Evolutionary conservation across 1,140 invertebrate species (phyloP), one percentile per base, ranked within the genome.

Genomic region (Dermatophagoides farinae): DNA sequence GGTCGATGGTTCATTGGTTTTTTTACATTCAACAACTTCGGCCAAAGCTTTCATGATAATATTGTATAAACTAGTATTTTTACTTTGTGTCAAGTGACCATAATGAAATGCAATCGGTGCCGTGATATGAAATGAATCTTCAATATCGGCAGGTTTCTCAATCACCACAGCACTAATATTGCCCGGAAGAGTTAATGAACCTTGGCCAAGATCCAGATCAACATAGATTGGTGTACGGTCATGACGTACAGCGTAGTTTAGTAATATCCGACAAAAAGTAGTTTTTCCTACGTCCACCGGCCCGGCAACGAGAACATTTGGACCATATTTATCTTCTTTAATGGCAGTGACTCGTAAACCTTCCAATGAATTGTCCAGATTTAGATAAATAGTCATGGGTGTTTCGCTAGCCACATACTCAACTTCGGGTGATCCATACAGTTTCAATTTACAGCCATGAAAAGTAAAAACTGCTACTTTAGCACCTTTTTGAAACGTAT

Each of bases 401-500:
- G 91, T 96, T 72, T 96, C 91, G 73, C 89, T 92, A 0, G 90
- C 85, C 0, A 92, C 80, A 71, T 96, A 96, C 66, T 84, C 86
- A 1, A 91, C 86, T 74, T 95, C 89, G 20, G 87, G 86, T 70
- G 84, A 84, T 1, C 90, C 91, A 16, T n/a, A 11, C 12, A 62
- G 74, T 37, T 67, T 75, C 14, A 92, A 70, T 0, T 79, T 81
- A 70, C 90, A 96, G 1, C 90, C 90, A 70, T 97, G 88, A 80
- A 86, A 98, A 10, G 93, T 93, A 68, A 87, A 98, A 1, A 97
- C 82, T 0, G 93, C 93, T 16, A 93, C 82, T 76, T 97, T 97
- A 0, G 89, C 84, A 2, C 91, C 90, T 8, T 82, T 77, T 23
- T 79, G 77, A 70, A 97, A 97, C 64, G 82, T 82, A 73, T 97